These are phyloP conservation scores for Thamnaconus septentrionalis DNA, from an alignment of 2,113 vertebrate species.

Conservation along the genomic window DNA sequence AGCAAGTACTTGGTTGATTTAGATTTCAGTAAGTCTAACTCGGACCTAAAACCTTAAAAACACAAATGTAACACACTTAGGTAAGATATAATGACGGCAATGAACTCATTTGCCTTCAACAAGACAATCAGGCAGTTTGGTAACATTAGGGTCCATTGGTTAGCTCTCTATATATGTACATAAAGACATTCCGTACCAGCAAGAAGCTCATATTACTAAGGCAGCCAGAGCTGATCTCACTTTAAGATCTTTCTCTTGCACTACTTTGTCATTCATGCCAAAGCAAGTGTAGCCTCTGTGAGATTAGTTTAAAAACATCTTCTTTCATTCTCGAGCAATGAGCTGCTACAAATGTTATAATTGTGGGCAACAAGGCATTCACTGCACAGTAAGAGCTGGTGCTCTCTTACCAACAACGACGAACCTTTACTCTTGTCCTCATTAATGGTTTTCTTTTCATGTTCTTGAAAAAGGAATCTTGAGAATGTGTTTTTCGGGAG, in stretches of 20 bases:
- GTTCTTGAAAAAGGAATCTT: conserved; percentile 45
- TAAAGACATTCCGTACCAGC: too few species aligned
- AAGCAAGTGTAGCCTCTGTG: background rate
- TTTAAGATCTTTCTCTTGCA: conserved; percentile 10
- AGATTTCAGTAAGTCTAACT: too few species aligned
- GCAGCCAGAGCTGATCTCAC: conserved; percentile 10
- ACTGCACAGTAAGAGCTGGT: conserved; percentile 34
- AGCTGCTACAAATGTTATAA: conserved; percentile 17
- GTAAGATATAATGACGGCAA: too few species aligned
- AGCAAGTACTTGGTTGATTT: too few species aligned
- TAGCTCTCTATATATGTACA: background rate
- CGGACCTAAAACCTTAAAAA: too few species aligned
- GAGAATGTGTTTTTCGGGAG: conserved; percentile 16
- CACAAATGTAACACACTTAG: too few species aligned
- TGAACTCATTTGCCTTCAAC: background rate
- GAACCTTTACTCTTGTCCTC: conserved; percentile 31
- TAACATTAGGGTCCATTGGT: conserved; percentile 6
- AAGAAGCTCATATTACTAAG: background rate
- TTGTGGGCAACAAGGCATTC: conserved; percentile 57
- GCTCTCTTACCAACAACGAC: conserved; percentile 62
- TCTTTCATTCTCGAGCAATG: conserved; percentile 17
- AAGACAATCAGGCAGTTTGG: background rate
- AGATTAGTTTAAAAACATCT: conserved; percentile 45
- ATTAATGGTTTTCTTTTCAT: conserved; percentile 42
- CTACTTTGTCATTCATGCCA: conserved; percentile 45